phyloP scores from a whole-genome alignment of 2,888 invertebrate genomes.

The Linnaemya tessellans region DNA sequence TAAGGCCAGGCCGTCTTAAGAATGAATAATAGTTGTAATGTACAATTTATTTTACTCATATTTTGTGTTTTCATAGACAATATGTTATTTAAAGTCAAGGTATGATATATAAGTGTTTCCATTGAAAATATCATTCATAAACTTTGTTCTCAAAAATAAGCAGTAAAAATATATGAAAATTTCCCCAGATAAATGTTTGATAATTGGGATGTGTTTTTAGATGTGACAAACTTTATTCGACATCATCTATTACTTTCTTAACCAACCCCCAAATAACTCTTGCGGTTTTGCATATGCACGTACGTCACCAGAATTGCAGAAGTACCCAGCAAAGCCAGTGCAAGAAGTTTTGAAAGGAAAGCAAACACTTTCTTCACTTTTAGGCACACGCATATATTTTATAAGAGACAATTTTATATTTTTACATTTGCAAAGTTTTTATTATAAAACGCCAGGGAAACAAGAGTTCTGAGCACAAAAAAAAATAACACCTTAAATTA shows the following conservation, averaged over 20 bases:
- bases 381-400: too few relatives aligned
- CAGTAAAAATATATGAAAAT: conserved; percentile 42
- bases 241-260: conserved; percentile 30
- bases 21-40: background rate
- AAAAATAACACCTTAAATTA: too few relatives aligned
- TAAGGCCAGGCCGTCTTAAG: too few relatives aligned
- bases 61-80: background rate
- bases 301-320: conserved; percentile 15
- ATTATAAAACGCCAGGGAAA: too few relatives aligned
- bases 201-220: conserved; percentile 63
- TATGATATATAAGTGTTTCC: conserved; percentile 52
- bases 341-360: background rate
- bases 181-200: conserved; percentile 60
- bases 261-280: background rate
- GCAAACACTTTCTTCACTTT: too few relatives aligned
- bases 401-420: too few relatives aligned
- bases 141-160: conserved; percentile 19
- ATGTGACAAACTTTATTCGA: conserved; percentile 58
- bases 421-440: too few relatives aligned
- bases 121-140: conserved; percentile 57
- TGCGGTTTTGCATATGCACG: background rate
- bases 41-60: background rate
- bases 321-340: background rate
- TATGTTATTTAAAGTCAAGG: conserved; percentile 37
- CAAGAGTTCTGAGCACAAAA: too few relatives aligned